These are phyloP conservation scores for Leucophenga maculata DNA, from an alignment of 2,888 invertebrate genomes.

Conservation along the genomic window DNA sequence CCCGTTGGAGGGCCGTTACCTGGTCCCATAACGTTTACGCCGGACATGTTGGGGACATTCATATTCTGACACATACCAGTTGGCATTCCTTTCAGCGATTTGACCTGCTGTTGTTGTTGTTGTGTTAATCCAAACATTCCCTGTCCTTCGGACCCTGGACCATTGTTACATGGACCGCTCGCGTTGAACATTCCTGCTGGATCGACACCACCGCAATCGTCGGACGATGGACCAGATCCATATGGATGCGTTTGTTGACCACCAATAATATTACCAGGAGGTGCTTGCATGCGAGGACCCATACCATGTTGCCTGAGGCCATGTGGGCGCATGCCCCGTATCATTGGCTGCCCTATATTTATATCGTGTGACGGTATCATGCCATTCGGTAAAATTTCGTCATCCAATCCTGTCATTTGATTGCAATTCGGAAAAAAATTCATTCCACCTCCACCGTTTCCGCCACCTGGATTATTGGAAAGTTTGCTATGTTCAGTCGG, in stretches of 20 bases:
- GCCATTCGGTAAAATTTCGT: slow-evolving; percentile 66
- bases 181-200: slow-evolving; percentile 45
- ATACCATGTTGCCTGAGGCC: slow-evolving; percentile 73
- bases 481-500: slow-evolving; percentile 45
- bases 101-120: slow-evolving; percentile 42
- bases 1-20: slow-evolving; percentile 40
- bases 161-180: slow-evolving; percentile 46
- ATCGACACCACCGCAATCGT: slow-evolving; percentile 53
- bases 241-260: slow-evolving; percentile 54
- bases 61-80: slow-evolving; percentile 47
- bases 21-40: slow-evolving; percentile 38
- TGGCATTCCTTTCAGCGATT: slow-evolving; percentile 37
- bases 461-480: slow-evolving; percentile 44
- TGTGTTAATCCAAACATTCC: slow-evolving; percentile 43
- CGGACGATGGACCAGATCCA: slow-evolving; percentile 48
- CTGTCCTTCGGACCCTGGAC: slow-evolving; percentile 37
- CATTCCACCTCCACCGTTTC: slow-evolving; percentile 47
- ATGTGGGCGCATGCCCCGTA: slow-evolving; percentile 74
- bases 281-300: slow-evolving; percentile 50
- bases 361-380: slow-evolving; percentile 62
- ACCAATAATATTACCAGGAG: slow-evolving; percentile 45
- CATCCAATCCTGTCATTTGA: slow-evolving; percentile 62
- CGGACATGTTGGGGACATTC: slow-evolving; percentile 32
- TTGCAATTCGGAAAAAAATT: slow-evolving; percentile 70
- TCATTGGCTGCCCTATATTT: slow-evolving; percentile 63